Percentiles rank a stretch among this genome's conserved stretches.
Conservation (phyloP, 2,113 vertebrate genomes). For the Phoxinus phoxinus region DNA sequence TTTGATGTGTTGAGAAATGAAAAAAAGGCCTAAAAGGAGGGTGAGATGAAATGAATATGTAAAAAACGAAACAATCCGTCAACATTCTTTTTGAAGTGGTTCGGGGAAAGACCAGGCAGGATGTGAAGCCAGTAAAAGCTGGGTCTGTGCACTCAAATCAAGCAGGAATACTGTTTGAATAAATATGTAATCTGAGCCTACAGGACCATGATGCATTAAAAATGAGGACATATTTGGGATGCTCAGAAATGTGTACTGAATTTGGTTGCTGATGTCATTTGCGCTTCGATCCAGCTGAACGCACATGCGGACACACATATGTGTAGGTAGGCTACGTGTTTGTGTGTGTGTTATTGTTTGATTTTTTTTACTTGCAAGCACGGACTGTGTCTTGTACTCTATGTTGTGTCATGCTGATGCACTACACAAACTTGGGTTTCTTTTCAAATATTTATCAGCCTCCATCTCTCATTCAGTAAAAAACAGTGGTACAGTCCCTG, state of each 20-base stretch:
- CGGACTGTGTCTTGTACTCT: not conserved
- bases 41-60: constrained; percentile 19
- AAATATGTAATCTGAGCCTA: constrained; percentile 54
- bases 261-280: constrained; percentile 10
- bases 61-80: constrained; percentile 19
- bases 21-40: constrained; percentile 26
- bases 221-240: constrained; percentile 16
- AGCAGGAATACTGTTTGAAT: constrained; percentile 47
- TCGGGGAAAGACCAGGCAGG: constrained; percentile 13
- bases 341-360: not conserved
- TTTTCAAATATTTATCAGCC: constrained; percentile 40
- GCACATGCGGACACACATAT: not conserved
- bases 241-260: not conserved
- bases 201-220: constrained; percentile 52
- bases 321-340: not conserved
- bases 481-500: not conserved
- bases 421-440: not conserved
- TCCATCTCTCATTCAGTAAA: not conserved
- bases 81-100: constrained; percentile 53
- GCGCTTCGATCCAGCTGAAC: not conserved
- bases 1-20: constrained; percentile 31
- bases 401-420: not conserved
- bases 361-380: not conserved
- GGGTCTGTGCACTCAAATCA: constrained; percentile 4
- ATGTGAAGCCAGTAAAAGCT: constrained; percentile 15